Evolutionary conservation across 2,888 invertebrate species (phyloP).

Genomic region (Belgica antarctica): DNA sequence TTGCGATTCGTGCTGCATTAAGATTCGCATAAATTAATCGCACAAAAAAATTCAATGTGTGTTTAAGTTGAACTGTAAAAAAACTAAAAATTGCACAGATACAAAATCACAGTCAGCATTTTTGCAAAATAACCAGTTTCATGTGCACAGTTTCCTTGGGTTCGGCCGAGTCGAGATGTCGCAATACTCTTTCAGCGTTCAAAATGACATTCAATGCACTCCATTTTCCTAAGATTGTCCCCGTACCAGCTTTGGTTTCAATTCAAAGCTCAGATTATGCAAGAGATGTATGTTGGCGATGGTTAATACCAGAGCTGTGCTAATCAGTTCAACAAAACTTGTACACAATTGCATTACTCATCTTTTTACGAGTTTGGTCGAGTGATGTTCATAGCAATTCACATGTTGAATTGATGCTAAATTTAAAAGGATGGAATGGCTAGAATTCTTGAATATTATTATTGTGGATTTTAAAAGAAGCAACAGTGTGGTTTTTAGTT

Average conservation of each 20-base stretch:
- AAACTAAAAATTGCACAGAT: background rate
- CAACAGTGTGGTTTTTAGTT: too few relatives aligned
- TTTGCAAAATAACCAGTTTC: constrained; percentile 33
- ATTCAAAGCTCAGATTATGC: background rate
- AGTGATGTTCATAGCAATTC: background rate
- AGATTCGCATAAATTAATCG: too few relatives aligned
- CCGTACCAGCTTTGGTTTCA: background rate
- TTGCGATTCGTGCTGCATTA: too few relatives aligned
- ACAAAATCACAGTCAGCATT: background rate
- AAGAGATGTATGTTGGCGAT: background rate
- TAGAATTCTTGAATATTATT: too few relatives aligned
- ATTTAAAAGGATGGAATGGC: too few relatives aligned
- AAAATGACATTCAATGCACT: background rate
- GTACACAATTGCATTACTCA: too few relatives aligned
- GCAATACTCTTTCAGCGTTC: background rate
- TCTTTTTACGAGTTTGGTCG: too few relatives aligned
- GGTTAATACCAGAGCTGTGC: background rate
- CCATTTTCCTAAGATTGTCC: constrained; percentile 2
- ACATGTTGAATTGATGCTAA: too few relatives aligned
- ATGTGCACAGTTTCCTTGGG: constrained; percentile 26
- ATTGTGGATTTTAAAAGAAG: too few relatives aligned
- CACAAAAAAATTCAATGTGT: too few relatives aligned
- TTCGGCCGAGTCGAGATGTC: constrained; percentile 18
- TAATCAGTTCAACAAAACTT: constrained; percentile 15
- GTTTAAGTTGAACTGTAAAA: too few relatives aligned